These are phyloP conservation scores for Lagenorhynchus albirostris DNA, from an alignment of 2,113 vertebrate species.

Conservation along the genomic window DNA sequence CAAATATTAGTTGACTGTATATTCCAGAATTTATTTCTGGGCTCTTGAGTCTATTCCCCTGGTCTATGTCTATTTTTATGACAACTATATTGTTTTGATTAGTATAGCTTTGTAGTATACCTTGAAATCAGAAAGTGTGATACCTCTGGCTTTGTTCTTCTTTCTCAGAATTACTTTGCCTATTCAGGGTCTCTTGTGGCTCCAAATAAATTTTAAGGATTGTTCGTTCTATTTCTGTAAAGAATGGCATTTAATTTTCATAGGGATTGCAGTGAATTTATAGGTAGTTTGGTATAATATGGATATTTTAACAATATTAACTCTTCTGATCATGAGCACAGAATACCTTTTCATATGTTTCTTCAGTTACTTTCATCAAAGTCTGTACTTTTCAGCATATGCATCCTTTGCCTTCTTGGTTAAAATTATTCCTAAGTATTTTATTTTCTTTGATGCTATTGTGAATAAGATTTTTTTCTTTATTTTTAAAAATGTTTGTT, in stretches of 20 bases:
- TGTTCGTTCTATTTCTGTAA: background rate
- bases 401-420: background rate
- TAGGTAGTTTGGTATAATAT: background rate
- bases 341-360: background rate
- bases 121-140: background rate
- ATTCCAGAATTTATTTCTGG: background rate
- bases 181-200: background rate
- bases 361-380: background rate
- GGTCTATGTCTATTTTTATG: background rate
- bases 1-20: background rate
- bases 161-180: background rate
- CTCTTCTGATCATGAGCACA: background rate
- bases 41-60: background rate
- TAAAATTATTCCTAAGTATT: background rate
- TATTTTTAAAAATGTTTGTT: background rate
- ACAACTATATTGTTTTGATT: background rate
- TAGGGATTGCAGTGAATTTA: background rate
- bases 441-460: background rate
- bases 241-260: background rate
- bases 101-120: background rate
- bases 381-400: background rate
- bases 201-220: background rate
- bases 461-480: background rate
- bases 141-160: background rate
- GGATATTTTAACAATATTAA: background rate